These are phyloP conservation scores for Dinocampus coccinellae DNA, from an alignment of 2,888 invertebrate species.

Conservation along the genomic window DNA sequence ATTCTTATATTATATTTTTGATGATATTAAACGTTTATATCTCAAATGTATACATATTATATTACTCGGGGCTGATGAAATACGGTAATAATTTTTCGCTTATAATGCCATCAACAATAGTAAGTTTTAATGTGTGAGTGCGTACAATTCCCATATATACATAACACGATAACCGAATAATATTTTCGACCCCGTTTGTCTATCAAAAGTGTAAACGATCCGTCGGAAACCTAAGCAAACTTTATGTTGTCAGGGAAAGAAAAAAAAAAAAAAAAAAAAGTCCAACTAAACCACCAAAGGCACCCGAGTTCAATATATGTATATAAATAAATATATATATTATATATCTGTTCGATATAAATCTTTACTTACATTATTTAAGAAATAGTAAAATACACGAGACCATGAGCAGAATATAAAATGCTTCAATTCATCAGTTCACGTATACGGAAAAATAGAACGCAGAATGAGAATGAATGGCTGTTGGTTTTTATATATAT, in stretches of 20 bases:
- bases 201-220: conserved; percentile 11
- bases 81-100: conserved; percentile 50
- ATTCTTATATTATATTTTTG: too few species aligned
- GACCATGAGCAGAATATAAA: not conserved
- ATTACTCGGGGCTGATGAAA: conserved; percentile 37
- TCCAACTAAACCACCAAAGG: conserved; percentile 19
- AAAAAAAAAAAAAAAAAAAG: not conserved
- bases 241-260: conserved; percentile 24
- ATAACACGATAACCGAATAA: conserved; percentile 17
- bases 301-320: conserved; percentile 7
- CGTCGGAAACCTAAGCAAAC: conserved; percentile 46
- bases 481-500: conserved; percentile 4
- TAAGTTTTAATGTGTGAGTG: not conserved
- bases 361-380: conserved; percentile 21
- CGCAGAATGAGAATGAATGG: conserved; percentile 19
- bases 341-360: conserved; percentile 4
- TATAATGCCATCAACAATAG: conserved; percentile 41
- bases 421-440: conserved; percentile 25
- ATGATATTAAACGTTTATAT: not conserved
- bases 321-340: not conserved
- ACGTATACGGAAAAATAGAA: conserved; percentile 1
- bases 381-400: conserved; percentile 22
- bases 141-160: conserved; percentile 1
- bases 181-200: conserved; percentile 27
- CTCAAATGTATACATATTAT: conserved; percentile 2